Conservation (phyloP, 64 coral and sea anemone genomes). For the Catalaphyllia jardinei region DNA sequence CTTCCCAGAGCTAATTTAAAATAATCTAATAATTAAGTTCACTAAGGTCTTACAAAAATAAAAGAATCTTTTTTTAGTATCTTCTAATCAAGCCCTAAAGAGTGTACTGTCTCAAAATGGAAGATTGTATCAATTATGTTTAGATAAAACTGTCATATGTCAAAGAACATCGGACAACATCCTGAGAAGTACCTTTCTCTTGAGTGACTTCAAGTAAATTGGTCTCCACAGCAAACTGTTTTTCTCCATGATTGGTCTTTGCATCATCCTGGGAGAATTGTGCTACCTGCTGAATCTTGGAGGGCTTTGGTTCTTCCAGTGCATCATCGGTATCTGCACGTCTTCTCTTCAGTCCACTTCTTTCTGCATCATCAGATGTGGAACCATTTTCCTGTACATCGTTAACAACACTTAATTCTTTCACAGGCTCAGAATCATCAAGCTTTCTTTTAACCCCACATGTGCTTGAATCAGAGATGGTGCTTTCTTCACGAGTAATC, state of each 20-base stretch:
- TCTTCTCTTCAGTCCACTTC: conserved; percentile 13
- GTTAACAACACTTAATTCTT: not conserved
- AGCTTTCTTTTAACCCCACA: not conserved
- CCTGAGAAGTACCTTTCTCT: not conserved
- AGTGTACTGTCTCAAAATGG: not conserved
- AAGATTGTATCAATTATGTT: not conserved
- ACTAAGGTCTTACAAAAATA: too few relatives aligned
- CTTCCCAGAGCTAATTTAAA: too few relatives aligned
- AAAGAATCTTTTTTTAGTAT: not conserved
- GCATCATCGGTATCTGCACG: not conserved
- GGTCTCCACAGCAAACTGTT: not conserved
- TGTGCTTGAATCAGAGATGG: not conserved
- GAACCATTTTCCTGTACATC: not conserved
- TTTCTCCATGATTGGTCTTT: not conserved
- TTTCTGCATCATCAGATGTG: not conserved
- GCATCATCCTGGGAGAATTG: not conserved
- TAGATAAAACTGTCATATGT: conserved; percentile 39
- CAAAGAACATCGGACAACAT: not conserved
- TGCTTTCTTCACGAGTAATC: not conserved
- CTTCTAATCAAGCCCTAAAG: not conserved
- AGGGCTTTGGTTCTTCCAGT: not conserved
- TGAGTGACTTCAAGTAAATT: not conserved
- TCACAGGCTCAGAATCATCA: not conserved
- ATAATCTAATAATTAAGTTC: too few relatives aligned
- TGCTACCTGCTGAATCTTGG: not conserved